Percentiles rank a stretch among this genome's conserved stretches.
phyloP scores from a whole-genome alignment of 2,888 invertebrate genomes.

The Dicroscelio sp. region DNA sequence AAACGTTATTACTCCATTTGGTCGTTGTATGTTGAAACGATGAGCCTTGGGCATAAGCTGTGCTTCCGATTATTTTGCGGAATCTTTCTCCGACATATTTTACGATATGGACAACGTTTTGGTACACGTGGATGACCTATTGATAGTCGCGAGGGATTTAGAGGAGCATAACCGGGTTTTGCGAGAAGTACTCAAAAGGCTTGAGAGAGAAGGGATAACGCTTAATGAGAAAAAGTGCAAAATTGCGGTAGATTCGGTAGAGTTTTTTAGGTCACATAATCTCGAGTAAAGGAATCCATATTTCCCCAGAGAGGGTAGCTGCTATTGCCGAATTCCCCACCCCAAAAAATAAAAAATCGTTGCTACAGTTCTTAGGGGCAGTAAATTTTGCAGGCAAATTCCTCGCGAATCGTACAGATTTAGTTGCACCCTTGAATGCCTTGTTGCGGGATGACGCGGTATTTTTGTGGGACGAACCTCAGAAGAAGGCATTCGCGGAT shows the following conservation, averaged over 20 bases:
- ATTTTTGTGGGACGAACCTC: slow-evolving; percentile 81
- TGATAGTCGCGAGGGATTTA: slow-evolving; percentile 69
- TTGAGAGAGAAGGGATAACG: slow-evolving; percentile 81
- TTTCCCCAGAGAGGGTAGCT: slow-evolving; percentile 77
- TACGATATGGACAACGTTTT: slow-evolving; percentile 80
- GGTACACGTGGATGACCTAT: slow-evolving; percentile 77
- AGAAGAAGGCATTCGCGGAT: slow-evolving; percentile 83
- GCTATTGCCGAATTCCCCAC: slow-evolving; percentile 80
- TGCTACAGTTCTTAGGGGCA: slow-evolving; percentile 81
- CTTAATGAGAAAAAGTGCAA: slow-evolving; percentile 86
- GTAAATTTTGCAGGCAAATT: slow-evolving; percentile 83
- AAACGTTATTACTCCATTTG: slow-evolving; percentile 69
- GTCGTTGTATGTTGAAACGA: slow-evolving; percentile 71
- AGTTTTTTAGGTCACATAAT: slow-evolving; percentile 86
- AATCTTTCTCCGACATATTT: slow-evolving; percentile 62
- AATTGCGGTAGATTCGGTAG: slow-evolving; percentile 80
- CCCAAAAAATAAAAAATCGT: slow-evolving; percentile 80
- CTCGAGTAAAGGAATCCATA: slow-evolving; percentile 77
- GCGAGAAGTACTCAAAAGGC: slow-evolving; percentile 77
- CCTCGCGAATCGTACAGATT: slow-evolving; percentile 65
- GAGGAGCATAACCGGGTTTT: slow-evolving; percentile 83
- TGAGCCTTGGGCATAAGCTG: slow-evolving; percentile 82
- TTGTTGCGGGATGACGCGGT: slow-evolving; percentile 77
- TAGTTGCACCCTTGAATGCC: slow-evolving; percentile 62
- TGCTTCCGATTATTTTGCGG: slow-evolving; percentile 73